Evolutionary conservation across 2,113 vertebrate genomes (phyloP).

Genomic region (Alethe diademata): DNA sequence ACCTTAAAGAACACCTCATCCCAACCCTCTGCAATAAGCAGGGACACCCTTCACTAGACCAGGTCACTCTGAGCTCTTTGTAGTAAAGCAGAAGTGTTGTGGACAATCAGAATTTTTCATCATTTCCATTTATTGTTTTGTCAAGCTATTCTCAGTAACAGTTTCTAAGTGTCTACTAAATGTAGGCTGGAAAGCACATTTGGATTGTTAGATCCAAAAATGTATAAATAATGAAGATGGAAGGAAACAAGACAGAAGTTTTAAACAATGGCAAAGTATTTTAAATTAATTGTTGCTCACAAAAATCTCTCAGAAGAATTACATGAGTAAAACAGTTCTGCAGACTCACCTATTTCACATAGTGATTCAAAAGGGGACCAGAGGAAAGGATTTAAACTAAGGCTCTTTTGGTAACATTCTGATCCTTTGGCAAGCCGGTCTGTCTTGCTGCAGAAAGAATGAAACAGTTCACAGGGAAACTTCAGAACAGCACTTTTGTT

Average conservation of each 20-base stretch:
- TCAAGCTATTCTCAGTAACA: background rate
- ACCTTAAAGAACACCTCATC: background rate
- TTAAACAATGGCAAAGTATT: background rate
- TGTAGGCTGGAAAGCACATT: background rate
- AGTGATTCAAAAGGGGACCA: slow-evolving; percentile 97
- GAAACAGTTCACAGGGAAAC: slow-evolving; percentile 27
- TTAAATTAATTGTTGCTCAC: background rate
- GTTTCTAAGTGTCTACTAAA: background rate
- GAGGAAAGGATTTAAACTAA: slow-evolving; percentile 97
- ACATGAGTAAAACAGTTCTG: background rate
- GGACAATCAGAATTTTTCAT: background rate
- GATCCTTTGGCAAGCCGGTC: slow-evolving; percentile 94
- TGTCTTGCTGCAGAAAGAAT: slow-evolving; percentile 82
- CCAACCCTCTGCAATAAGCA: background rate
- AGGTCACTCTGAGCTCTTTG: background rate
- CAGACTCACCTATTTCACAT: slow-evolving; percentile 93
- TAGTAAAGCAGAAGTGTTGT: too few species aligned
- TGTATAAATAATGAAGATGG: accelerated
- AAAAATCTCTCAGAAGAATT: background rate
- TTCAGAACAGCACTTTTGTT: slow-evolving; percentile 10
- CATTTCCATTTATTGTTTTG: background rate
- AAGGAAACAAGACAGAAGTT: background rate
- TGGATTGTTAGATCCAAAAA: background rate
- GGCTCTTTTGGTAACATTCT: slow-evolving; percentile 98
- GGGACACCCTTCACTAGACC: background rate